Evolutionary conservation across 2,797 vertebrate species (phyloP).

Genomic region (Pachyuromys duprasi): DNA sequence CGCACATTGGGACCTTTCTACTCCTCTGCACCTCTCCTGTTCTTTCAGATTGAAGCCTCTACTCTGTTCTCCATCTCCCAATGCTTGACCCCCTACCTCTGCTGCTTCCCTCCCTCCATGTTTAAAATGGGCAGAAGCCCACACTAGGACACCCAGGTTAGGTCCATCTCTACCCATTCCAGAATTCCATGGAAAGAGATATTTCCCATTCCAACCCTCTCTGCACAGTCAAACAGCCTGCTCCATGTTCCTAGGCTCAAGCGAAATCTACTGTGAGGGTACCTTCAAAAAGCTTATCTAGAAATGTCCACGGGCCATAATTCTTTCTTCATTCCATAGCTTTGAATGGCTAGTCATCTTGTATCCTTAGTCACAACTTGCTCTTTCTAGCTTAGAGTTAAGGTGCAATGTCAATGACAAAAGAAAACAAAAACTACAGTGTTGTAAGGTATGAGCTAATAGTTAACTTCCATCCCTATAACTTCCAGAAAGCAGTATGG

Average conservation of each 20-base stretch:
- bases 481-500: neutral
- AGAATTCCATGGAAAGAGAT: neutral
- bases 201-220: neutral
- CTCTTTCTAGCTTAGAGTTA: neutral
- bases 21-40: neutral
- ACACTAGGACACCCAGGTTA: neutral
- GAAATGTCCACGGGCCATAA: neutral
- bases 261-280: neutral
- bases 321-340: neutral
- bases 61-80: neutral
- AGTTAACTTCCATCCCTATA: neutral
- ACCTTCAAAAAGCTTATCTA: neutral
- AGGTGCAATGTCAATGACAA: neutral
- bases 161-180: neutral
- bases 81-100: neutral
- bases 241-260: neutral
- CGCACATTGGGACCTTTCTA: too few relatives aligned
- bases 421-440: neutral
- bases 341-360: neutral
- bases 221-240: neutral
- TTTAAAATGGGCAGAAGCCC: neutral
- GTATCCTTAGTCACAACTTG: neutral
- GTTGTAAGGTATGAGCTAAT: constrained; percentile 6
- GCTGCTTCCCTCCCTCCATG: neutral
- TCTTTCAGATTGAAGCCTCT: neutral